Base-by-base conservation (phyloP, 2,888 invertebrate genomes). In the Eumerus sabulonum region DNA sequence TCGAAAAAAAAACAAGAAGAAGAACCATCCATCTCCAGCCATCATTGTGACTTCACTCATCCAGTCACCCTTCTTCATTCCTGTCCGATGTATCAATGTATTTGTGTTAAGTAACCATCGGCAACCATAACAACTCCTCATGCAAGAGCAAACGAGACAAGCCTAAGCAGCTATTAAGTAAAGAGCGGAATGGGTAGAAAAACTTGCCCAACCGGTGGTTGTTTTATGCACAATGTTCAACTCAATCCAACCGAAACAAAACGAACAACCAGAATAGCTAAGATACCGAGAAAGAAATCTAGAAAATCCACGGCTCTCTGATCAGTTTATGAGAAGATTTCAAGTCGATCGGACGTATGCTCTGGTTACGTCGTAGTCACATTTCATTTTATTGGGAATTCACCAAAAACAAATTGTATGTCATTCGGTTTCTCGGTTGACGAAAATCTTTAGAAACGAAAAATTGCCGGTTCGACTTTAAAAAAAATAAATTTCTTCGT, bases 271-370 rank as follows among this genome's bases (percentile, higher is more conserved):
- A 59, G 66, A 14, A 73, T 77, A 63, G 73, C 59, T 79, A 50
- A 79, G 74, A 79, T 79, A 79, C 74, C 11, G 60, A 48, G 59
- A 63, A 79, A 79, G 74, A 79, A 70, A 79, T 50, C 64, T 53
- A 79, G 59, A 74, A 74, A 79, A 74, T 54, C 35, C 1, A 5
- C 64, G 60, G 60, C 64, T 79, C 79, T 79, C 64, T 56, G 79
- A 86, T 88, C 88, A 88, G 87, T 88, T 86, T 84, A 84, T 85
- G 86, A 88, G 87, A 84, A 86, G 86, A 85, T 85, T 85, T 86
- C 85, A 84, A 87, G 83, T 83, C 73, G 85, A 85, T 85, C 85
- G 84, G 84, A 86, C 84, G 85, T 83, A 71, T 51, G 76, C 81
- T 70, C 47, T 51, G n/a, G 68, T 64, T 82, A 82, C 83, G 83